Conservation (phyloP, 2,113 vertebrate genomes). For the Columbina picui region DNA sequence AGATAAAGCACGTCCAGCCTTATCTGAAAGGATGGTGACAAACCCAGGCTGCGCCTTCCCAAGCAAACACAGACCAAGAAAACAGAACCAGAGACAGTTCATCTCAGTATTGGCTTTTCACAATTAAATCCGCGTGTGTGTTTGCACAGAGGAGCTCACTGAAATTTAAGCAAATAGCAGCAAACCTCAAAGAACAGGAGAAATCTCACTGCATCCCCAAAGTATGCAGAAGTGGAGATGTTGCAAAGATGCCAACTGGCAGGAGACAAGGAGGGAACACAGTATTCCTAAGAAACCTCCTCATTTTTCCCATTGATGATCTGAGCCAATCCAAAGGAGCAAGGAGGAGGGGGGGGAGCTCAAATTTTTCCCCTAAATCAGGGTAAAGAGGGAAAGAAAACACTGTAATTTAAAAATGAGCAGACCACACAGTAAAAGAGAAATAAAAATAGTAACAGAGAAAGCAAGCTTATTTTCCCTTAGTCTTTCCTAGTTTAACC, state of each 20-base stretch:
- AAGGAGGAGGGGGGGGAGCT: background rate
- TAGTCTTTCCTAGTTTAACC: background rate
- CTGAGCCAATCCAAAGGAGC: background rate
- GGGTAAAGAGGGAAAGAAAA: constrained; percentile 30
- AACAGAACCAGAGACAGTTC: constrained; percentile 1
- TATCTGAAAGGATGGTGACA: background rate
- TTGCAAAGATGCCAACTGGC: constrained; percentile 38
- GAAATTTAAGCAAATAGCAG: constrained; percentile 16
- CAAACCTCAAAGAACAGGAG: constrained; percentile 41
- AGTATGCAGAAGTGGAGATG: background rate
- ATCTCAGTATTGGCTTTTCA: background rate
- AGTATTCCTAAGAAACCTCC: constrained; percentile 21
- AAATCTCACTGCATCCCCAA: constrained; percentile 16
- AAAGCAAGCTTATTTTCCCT: background rate
- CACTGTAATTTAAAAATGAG: background rate
- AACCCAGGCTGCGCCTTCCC: background rate
- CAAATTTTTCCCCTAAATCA: constrained; percentile 16
- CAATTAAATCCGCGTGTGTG: background rate
- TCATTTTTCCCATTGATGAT: background rate
- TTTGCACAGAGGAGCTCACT: background rate
- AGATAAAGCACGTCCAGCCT: constrained; percentile 29
- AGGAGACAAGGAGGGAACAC: background rate
- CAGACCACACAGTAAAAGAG: constrained; percentile 17
- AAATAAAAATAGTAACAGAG: constrained; percentile 33
- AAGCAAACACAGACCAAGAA: background rate